These are phyloP conservation scores for Limenitis camilla DNA, from an alignment of 2,888 invertebrate species.

Conservation along the genomic window DNA sequence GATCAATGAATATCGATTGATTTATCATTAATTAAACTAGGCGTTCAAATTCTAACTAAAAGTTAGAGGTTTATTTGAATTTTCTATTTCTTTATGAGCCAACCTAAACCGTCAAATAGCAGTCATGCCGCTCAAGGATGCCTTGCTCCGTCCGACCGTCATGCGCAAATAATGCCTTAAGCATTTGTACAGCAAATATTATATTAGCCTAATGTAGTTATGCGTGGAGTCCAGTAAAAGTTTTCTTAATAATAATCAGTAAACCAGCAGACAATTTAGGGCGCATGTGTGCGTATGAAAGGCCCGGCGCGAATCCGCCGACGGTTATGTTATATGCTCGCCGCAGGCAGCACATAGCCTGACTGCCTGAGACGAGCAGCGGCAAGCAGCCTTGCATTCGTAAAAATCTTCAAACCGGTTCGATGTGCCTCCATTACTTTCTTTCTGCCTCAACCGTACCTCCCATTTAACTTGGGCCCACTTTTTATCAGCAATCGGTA, in stretches of 20 bases:
- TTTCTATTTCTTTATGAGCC: slow-evolving; percentile 40
- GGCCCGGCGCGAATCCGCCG: slow-evolving; percentile 66
- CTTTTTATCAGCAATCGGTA: slow-evolving; percentile 75
- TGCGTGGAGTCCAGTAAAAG: slow-evolving; percentile 57
- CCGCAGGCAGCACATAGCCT: slow-evolving; percentile 63
- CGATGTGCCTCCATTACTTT: slow-evolving; percentile 73
- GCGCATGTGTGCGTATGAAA: slow-evolving; percentile 43
- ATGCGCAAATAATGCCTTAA: slow-evolving; percentile 49
- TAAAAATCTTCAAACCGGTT: slow-evolving; percentile 74
- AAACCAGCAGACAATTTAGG: slow-evolving; percentile 33
- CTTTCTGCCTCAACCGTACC: slow-evolving; percentile 72
- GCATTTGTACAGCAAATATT: slow-evolving; percentile 51
- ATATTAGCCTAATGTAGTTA: slow-evolving; percentile 52
- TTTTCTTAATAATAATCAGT: slow-evolving; percentile 53
- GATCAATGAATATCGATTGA: slow-evolving; percentile 35
- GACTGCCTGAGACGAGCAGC: slow-evolving; percentile 44
- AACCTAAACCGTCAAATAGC: slow-evolving; percentile 55
- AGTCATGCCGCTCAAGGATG: slow-evolving; percentile 43
- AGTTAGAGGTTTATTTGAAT: too few species aligned
- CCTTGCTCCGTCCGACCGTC: slow-evolving; percentile 41
- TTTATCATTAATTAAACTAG: slow-evolving; percentile 39
- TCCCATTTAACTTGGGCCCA: slow-evolving; percentile 73
- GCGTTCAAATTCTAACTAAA: too few species aligned
- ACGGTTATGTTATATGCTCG: slow-evolving; percentile 63
- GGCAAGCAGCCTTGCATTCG: slow-evolving; percentile 70